phyloP scores from a whole-genome alignment of 1,140 invertebrate species.

The Bombus breviceps region DNA sequence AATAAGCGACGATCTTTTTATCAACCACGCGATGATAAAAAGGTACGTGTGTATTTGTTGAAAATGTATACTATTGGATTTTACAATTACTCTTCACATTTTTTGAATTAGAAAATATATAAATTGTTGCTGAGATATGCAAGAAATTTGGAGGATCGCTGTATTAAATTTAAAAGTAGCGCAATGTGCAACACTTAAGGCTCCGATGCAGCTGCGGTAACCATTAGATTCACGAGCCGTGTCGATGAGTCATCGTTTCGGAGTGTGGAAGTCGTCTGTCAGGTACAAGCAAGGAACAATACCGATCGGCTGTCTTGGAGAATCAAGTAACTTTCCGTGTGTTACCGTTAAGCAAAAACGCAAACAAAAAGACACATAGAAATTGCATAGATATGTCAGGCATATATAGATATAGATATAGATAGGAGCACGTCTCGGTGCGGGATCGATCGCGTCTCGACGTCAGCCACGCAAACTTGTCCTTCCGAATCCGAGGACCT shows the following conservation, averaged over 20 bases:
- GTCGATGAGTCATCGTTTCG: constrained; percentile 36
- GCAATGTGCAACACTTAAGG: constrained; percentile 14
- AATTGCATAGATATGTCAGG: too few relatives aligned
- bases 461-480: constrained; percentile 38
- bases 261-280: neutral
- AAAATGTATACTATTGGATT: neutral
- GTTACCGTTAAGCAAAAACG: neutral
- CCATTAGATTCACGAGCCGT: constrained; percentile 34
- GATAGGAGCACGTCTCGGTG: neutral
- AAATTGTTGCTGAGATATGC: too few relatives aligned
- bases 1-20: constrained; percentile 11
- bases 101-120: too few relatives aligned
- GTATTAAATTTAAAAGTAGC: neutral
- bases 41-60: too few relatives aligned
- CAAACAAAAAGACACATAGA: neutral
- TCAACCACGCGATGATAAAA: neutral
- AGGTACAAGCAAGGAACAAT: neutral
- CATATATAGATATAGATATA: too few relatives aligned
- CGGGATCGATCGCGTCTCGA: constrained; percentile 52
- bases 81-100: neutral
- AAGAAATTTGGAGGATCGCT: too few relatives aligned
- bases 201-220: constrained; percentile 25
- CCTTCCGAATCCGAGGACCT: constrained; percentile 14
- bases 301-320: neutral
- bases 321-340: too few relatives aligned